Conservation (phyloP, 2,888 invertebrate genomes). For the Oasisia sp. region DNA sequence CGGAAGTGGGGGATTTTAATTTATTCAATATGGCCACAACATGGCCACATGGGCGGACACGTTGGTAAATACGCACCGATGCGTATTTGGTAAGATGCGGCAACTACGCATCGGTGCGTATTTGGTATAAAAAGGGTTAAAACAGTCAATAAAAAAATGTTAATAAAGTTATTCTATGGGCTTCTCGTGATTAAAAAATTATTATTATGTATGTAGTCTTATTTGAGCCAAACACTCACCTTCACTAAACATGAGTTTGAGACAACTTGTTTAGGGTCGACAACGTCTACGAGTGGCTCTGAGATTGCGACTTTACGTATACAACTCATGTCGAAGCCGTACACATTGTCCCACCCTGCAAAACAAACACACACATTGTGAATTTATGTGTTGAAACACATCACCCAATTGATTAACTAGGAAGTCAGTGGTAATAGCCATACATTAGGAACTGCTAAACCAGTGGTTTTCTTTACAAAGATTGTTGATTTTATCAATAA, state of each 20-base stretch:
- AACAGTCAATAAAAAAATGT: too few relatives aligned
- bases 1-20: too few relatives aligned
- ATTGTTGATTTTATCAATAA: not conserved
- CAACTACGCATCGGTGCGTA: too few relatives aligned
- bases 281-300: constrained; percentile 98
- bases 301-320: constrained; percentile 97
- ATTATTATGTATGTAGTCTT: too few relatives aligned
- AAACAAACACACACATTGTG: not conserved
- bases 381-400: not conserved
- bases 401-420: not conserved
- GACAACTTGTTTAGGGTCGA: constrained; percentile 98
- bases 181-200: too few relatives aligned
- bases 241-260: constrained; percentile 94
- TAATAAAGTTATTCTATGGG: too few relatives aligned
- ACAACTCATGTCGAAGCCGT: constrained; percentile 99
- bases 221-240: constrained; percentile 55
- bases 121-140: too few relatives aligned
- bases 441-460: not conserved
- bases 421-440: not conserved
- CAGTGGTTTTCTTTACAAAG: too few relatives aligned
- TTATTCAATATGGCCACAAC: too few relatives aligned
- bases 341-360: constrained; percentile 95
- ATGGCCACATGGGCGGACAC: too few relatives aligned
- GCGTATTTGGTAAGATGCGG: too few relatives aligned
- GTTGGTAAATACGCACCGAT: too few relatives aligned